Evolutionary conservation across 2,888 invertebrate species (phyloP), one percentile per base, ranked within the genome.

Genomic region (Stegophylla sp.): DNA sequence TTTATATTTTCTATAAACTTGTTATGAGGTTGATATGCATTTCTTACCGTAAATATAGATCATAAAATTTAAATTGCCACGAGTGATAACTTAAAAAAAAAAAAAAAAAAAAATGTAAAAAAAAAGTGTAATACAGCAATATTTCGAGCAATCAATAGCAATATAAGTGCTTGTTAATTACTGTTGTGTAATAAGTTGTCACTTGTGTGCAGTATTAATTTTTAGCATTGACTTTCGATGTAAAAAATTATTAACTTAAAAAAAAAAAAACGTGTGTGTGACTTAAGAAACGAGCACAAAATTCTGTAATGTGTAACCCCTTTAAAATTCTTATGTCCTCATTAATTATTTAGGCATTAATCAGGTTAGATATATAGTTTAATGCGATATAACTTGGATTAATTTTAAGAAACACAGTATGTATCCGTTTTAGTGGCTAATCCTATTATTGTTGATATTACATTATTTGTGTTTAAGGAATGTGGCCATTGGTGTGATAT

Each of bases 401-500:
- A 61, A 12, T 63, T 59, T 12, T 77, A 79, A 71, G 48, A 51
- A 69, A 79, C 71, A 20, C 79, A 79, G 79, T 79, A 79, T 41
- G 43, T 69, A 23, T 77, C 69, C 69, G 28, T 77, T 56, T 67
- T 45, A 69, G n/a, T 79, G 79, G 71, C 61, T 79, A n/a, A 7
- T 66, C 66, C 48, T 34, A 79, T 61, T 63, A 61, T 23, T 79
- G 41, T 64, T 64, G 15, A 59, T 69, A 71, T 51, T 77, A 34
- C 66, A n/a, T n/a, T n/a, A n/a, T n/a, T n/a, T n/a, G n/a, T 3
- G 45, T 41, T 48, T 69, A 71, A 71, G 41, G 48, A 79, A 61
- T 63, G 23, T 23, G 67, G 79, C 79, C 61, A 79, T 79, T 61
- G 9, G 71, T 79, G 71, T 79, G 61, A 71, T 79, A 79, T 71